Evolutionary conservation across 2,797 vertebrate genomes (phyloP).

Genomic region (Dendrocincla tyrannina): DNA sequence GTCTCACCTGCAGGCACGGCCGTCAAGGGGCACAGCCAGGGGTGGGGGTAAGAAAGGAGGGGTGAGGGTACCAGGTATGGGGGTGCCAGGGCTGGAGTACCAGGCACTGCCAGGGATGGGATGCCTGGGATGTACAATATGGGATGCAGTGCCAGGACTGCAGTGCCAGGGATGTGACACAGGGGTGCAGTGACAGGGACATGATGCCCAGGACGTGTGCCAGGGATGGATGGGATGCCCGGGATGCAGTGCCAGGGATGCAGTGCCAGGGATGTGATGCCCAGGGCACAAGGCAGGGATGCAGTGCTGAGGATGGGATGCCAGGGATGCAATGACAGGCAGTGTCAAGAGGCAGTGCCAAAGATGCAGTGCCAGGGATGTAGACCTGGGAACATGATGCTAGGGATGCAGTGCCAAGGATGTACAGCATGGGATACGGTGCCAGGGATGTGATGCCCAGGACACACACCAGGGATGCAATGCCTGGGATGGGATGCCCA

Average conservation of each 20-base stretch:
- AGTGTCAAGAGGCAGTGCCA: no score
- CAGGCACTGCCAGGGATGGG: neutral
- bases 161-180: no score
- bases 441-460: neutral
- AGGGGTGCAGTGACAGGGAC: neutral
- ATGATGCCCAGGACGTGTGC: neutral
- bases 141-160: neutral
- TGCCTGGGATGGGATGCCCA: no score
- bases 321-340: no score
- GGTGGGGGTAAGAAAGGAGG: rapidly evolving
- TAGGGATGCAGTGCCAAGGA: neutral
- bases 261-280: neutral
- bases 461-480: neutral
- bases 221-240: neutral
- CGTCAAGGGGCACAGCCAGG: rapidly evolving
- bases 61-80: no score
- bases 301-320: no score
- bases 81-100: neutral
- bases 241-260: neutral
- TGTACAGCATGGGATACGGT: neutral
- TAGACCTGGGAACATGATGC: no score
- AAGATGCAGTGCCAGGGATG: no score
- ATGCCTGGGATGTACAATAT: neutral
- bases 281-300: no score
- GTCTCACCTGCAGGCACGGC: conserved; percentile 81